A percentile compares a stretch with the other conserved stretches of the same genome.
These are phyloP conservation scores for Lepidurus arcticus DNA, from an alignment of 1,140 invertebrate genomes.

Conservation along the genomic window DNA sequence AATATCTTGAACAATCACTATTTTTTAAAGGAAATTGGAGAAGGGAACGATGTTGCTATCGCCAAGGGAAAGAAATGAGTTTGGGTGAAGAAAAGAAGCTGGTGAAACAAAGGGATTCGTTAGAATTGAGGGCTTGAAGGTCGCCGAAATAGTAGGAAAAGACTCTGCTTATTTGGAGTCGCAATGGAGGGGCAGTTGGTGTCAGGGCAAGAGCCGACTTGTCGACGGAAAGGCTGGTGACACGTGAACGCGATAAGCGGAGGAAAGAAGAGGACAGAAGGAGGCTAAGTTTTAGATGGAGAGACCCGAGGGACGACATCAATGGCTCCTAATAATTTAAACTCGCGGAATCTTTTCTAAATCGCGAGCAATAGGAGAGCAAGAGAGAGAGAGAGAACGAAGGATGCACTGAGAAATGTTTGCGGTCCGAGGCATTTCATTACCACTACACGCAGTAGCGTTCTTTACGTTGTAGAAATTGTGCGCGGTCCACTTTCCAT, in stretches of 20 bases:
- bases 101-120: slow-evolving; percentile 3
- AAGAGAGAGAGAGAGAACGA: too few relatives aligned
- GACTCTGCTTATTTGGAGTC: neutral
- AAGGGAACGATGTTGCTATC: neutral
- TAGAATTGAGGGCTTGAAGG: neutral
- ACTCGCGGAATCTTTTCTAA: neutral
- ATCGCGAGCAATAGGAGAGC: too few relatives aligned
- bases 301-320: neutral
- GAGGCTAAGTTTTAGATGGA: neutral
- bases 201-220: neutral
- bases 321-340: slow-evolving; percentile 7
- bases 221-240: neutral
- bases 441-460: too few relatives aligned
- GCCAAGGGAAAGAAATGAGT: neutral
- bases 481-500: too few relatives aligned
- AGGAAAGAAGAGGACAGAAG: neutral
- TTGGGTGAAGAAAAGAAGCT: neutral
- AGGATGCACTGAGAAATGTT: too few relatives aligned
- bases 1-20: neutral
- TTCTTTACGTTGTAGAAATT: too few relatives aligned
- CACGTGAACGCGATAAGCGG: slow-evolving; percentile 20
- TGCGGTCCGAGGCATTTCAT: too few relatives aligned
- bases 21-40: neutral
- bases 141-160: neutral
- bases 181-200: slow-evolving; percentile 3